A percentile compares a stretch with the other conserved stretches of the same genome.
phyloP scores from a whole-genome alignment of 2,797 vertebrate genomes.

The Triplophysa yarkandensis region DNA sequence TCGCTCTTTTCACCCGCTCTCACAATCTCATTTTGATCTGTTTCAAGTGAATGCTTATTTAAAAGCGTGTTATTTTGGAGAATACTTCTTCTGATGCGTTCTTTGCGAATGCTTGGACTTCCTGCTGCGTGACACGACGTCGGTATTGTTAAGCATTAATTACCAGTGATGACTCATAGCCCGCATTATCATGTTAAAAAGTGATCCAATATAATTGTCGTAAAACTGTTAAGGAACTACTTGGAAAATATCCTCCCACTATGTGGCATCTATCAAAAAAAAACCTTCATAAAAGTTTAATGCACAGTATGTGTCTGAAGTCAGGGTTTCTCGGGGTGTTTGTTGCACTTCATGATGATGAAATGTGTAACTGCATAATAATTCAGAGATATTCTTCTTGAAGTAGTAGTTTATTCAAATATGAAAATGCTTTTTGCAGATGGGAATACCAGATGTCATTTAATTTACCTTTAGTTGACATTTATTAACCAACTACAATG shows the following conservation, averaged over 20 bases:
- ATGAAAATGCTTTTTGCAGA: too few species aligned
- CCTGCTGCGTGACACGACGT: slow-evolving; percentile 17
- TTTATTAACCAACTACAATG: too few species aligned
- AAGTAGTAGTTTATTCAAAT: too few species aligned
- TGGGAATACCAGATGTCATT: too few species aligned
- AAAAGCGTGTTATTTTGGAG: slow-evolving; percentile 37
- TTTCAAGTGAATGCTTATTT: slow-evolving; percentile 44
- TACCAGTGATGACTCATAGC: slow-evolving; percentile 40
- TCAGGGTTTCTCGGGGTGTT: not conserved
- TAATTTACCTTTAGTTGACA: too few species aligned
- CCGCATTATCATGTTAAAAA: slow-evolving; percentile 26
- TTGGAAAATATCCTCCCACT: slow-evolving; percentile 25
- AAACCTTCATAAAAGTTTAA: not conserved
- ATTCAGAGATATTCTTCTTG: not conserved
- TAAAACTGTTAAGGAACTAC: slow-evolving; percentile 21
- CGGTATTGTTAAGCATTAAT: slow-evolving; percentile 39
- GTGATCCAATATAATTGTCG: slow-evolving; percentile 41
- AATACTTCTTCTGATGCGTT: slow-evolving; percentile 27
- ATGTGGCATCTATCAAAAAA: not conserved
- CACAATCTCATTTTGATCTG: slow-evolving; percentile 36
- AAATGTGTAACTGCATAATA: not conserved
- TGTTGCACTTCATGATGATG: not conserved
- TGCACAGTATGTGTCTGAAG: not conserved
- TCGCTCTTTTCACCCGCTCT: slow-evolving; percentile 29
- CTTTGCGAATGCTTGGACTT: slow-evolving; percentile 19